Conservation (phyloP, 2,113 vertebrate species). For the Microcebus lehilahytsara region DNA sequence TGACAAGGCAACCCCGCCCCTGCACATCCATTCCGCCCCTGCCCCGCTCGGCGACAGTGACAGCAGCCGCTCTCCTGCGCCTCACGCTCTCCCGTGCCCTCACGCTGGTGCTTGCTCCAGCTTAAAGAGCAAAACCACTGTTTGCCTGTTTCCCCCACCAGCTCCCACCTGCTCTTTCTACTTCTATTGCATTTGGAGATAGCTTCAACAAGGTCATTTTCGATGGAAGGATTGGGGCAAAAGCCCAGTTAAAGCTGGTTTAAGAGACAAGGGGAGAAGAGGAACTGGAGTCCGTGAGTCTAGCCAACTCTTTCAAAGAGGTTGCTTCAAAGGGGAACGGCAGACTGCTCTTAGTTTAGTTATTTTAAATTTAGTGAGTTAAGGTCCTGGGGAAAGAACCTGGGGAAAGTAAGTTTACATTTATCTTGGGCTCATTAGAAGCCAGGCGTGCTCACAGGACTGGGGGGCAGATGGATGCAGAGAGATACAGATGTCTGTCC, state of each 20-base stretch:
- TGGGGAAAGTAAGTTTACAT: not conserved
- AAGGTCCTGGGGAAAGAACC: not conserved
- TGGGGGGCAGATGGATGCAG: not conserved
- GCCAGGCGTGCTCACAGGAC: not conserved
- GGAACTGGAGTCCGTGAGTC: not conserved
- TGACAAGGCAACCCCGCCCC: not conserved
- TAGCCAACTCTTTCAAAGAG: not conserved
- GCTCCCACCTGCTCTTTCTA: not conserved
- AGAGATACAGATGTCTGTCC: not conserved
- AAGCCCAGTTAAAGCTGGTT: not conserved
- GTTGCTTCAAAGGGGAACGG: not conserved
- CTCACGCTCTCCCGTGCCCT: not conserved
- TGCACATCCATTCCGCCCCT: accelerated
- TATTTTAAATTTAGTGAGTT: not conserved
- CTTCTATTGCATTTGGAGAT: not conserved
- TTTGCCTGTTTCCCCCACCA: too few species aligned
- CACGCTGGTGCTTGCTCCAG: not conserved
- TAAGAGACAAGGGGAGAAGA: not conserved
- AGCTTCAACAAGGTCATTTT: not conserved
- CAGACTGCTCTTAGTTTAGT: not conserved
- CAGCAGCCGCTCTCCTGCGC: not conserved
- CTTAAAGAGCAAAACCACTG: not conserved
- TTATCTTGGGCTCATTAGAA: not conserved
- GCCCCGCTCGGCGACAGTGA: not conserved
- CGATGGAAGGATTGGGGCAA: not conserved